These are phyloP conservation scores for Pluvianellus socialis DNA, from an alignment of 2,113 vertebrate genomes.

Conservation along the genomic window DNA sequence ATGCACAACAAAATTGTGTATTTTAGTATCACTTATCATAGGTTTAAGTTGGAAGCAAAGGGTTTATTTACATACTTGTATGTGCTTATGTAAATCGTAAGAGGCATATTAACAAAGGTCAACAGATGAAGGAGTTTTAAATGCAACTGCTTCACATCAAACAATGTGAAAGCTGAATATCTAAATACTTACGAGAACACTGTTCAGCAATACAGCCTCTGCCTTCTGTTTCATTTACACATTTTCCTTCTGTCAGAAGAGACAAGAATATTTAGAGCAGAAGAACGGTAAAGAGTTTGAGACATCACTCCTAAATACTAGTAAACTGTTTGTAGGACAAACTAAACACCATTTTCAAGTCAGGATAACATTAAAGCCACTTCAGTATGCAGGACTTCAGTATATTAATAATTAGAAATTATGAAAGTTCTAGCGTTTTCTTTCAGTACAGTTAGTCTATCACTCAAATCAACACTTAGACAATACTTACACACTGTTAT, in stretches of 20 bases:
- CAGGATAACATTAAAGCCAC: not conserved
- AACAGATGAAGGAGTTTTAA: not conserved
- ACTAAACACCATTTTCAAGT: not conserved
- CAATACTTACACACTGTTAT: not conserved
- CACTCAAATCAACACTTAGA: not conserved
- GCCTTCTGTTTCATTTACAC: not conserved
- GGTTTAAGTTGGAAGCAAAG: not conserved
- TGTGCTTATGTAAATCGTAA: not conserved
- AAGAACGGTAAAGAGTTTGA: not conserved
- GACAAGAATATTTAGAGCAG: not conserved
- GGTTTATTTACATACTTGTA: not conserved
- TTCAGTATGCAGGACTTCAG: not conserved
- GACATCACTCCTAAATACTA: not conserved
- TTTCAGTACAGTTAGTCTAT: not conserved
- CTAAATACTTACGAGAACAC: slow-evolving; percentile 26
- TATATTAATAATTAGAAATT: not conserved
- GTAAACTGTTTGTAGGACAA: not conserved
- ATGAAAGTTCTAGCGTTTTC: not conserved
- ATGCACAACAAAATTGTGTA: not conserved
- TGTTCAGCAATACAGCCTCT: accelerated
- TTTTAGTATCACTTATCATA: not conserved
- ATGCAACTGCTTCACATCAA: not conserved
- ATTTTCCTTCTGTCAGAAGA: not conserved
- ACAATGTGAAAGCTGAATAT: not conserved
- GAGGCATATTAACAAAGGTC: not conserved